phyloP scores from a whole-genome alignment of 2,797 vertebrate species.

The Delichon dasypus region DNA sequence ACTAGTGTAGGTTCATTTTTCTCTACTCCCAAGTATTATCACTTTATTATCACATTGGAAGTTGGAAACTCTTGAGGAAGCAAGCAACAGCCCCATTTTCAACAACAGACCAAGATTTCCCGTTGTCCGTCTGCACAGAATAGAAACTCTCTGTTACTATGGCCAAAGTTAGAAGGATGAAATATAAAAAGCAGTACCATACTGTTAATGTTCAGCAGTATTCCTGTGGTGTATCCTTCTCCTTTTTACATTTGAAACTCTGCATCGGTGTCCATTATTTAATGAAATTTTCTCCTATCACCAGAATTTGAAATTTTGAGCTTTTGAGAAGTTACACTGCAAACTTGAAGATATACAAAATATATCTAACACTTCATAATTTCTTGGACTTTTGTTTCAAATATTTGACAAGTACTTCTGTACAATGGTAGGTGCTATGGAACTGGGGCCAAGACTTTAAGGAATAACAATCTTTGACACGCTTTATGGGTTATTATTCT shows the following conservation, averaged over 20 bases:
- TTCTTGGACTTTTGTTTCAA: background rate
- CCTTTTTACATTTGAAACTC: background rate
- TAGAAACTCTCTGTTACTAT: background rate
- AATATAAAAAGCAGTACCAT: background rate
- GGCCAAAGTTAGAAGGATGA: background rate
- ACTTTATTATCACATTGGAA: background rate
- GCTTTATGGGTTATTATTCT: background rate
- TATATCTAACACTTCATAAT: background rate
- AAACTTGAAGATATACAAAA: background rate
- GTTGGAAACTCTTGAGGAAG: background rate
- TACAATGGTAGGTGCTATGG: background rate
- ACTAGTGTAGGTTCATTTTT: background rate
- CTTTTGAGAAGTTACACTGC: background rate
- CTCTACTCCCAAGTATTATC: background rate
- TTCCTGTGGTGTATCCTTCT: background rate
- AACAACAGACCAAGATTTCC: background rate
- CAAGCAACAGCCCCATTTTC: background rate
- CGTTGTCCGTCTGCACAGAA: background rate
- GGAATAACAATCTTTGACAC: background rate
- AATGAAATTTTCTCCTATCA: background rate
- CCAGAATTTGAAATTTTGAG: background rate
- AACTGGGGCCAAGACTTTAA: background rate
- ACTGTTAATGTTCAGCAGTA: background rate
- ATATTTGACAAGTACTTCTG: background rate
- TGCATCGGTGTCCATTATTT: background rate